phyloP scores from a whole-genome alignment of 2,113 vertebrate genomes.

The Larimichthys crocea region DNA sequence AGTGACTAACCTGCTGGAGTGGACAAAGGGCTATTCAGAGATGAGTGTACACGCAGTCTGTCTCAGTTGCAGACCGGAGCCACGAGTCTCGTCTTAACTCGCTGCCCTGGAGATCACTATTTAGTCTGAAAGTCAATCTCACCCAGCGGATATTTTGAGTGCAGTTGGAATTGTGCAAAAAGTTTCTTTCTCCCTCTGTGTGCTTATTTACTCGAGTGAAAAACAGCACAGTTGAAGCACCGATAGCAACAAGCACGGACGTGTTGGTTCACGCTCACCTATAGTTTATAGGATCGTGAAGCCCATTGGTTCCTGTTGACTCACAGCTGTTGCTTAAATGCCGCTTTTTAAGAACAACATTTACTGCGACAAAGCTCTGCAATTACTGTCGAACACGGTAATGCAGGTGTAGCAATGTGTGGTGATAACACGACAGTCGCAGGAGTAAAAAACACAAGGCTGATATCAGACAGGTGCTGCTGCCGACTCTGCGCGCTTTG shows the following conservation, averaged over 20 bases:
- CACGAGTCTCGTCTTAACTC: constrained; percentile 6
- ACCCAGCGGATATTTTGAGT: not conserved
- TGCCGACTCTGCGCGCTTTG: constrained; percentile 13
- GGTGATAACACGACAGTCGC: constrained; percentile 27
- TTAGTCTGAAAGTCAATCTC: constrained; percentile 5
- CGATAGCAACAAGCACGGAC: constrained; percentile 18
- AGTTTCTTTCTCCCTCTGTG: not conserved
- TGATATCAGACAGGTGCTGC: constrained; percentile 37
- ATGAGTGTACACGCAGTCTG: constrained; percentile 5
- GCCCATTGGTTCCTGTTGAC: constrained; percentile 25
- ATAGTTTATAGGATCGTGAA: constrained; percentile 40
- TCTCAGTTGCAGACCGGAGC: not conserved
- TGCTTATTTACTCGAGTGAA: constrained; percentile 1
- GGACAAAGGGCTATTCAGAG: constrained; percentile 23
- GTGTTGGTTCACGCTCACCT: constrained; percentile 52
- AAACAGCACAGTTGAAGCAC: constrained; percentile 7
- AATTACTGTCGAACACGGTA: constrained; percentile 49
- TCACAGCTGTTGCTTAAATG: constrained; percentile 62
- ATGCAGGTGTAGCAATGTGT: constrained; percentile 51
- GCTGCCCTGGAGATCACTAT: not conserved
- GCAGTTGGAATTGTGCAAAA: not conserved
- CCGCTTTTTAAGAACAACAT: constrained; percentile 38
- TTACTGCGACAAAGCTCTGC: constrained; percentile 50
- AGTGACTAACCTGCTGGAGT: constrained; percentile 20
- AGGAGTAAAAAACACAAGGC: constrained; percentile 16